Base-by-base conservation (phyloP, 2,888 invertebrate genomes). In the Caenorhabditis auriculariae region DNA sequence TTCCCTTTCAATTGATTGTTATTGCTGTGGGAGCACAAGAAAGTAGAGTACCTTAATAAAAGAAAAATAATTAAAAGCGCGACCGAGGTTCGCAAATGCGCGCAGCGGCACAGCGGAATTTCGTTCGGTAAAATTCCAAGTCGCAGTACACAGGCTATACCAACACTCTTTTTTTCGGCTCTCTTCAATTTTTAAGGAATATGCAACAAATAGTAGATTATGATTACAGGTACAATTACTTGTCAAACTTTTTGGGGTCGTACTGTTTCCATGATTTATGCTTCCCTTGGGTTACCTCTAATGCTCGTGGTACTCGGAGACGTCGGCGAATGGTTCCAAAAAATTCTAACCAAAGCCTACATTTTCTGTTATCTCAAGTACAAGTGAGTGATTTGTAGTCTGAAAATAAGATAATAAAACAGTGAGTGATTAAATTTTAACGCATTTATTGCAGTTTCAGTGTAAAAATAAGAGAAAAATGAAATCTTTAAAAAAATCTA, bases 281-380 rank as follows among this genome's bases (percentile, higher is more conserved):
- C 75, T 1, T 64, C 65, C 6, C 58, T 75, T 17, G 75, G 74
- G 19, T 54, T 72, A 28, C 74, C 74, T 5, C 56, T 74, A 3
- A 72, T 74, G 72, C 60, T 72, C 4, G 67, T 74, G 1, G 68
- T 68, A 5, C 53, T 74, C 12, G 72, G 72, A 23, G 74, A 74
- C 39, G 49, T 74, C 9, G 74, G 74, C 15, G 70, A 69, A 59
- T 63, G 69, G 54, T 60, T 72, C 24, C 72, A 72, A 37, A 72
- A 68, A 51, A 32, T 64, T 29, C 42, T 70, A 3, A 70, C 66
- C 3, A 55, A 41, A 32, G 55, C 28, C 0, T 70, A 70, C 43
- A 48, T 64, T 5, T 65, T 62, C 23, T 17, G 62, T 3, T 43
- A 65, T 1, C 26, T 70, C 17, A 64, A 66, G 42, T 66, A 65